These are phyloP conservation scores for Urophycis tenuis DNA, from an alignment of 2,797 vertebrate species.

Conservation along the genomic window DNA sequence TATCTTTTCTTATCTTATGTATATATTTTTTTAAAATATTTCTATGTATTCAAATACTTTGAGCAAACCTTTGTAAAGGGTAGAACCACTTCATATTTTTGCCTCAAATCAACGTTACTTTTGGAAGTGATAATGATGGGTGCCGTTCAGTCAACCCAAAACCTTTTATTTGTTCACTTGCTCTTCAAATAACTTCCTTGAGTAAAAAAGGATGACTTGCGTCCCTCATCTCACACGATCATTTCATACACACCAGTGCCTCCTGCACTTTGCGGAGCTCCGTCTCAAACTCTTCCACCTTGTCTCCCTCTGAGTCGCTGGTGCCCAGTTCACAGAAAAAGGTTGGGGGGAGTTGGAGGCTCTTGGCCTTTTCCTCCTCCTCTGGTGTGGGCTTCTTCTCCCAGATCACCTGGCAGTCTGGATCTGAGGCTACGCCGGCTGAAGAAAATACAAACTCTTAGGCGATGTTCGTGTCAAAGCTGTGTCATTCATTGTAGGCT, in stretches of 20 bases:
- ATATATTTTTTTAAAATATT: no score
- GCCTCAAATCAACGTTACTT: no score
- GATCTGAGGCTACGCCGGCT: conserved; percentile 40
- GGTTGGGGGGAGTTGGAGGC: conserved; percentile 73
- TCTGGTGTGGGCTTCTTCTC: conserved; percentile 79
- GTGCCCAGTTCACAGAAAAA: conserved; percentile 77
- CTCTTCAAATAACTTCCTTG: neutral
- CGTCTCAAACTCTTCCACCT: conserved; percentile 75
- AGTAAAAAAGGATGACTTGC: neutral
- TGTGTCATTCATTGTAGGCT: neutral
- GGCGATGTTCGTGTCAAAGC: neutral
- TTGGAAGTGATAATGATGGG: no score
- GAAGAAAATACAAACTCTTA: neutral
- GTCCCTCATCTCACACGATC: neutral
- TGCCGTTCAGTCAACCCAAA: no score
- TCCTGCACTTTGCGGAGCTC: conserved; percentile 74
- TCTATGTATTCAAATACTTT: no score
- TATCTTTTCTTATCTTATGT: no score
- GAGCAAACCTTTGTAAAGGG: no score
- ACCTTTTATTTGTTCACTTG: neutral
- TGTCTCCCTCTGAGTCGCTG: conserved; percentile 75
- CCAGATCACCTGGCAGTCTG: conserved; percentile 75
- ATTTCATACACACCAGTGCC: conserved; percentile 53
- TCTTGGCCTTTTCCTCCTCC: conserved; percentile 77
- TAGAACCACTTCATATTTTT: no score